Evolutionary conservation across 2,888 invertebrate genomes (phyloP), one percentile per base, ranked within the genome.

Genomic region (Chrysolina oricalcia): DNA sequence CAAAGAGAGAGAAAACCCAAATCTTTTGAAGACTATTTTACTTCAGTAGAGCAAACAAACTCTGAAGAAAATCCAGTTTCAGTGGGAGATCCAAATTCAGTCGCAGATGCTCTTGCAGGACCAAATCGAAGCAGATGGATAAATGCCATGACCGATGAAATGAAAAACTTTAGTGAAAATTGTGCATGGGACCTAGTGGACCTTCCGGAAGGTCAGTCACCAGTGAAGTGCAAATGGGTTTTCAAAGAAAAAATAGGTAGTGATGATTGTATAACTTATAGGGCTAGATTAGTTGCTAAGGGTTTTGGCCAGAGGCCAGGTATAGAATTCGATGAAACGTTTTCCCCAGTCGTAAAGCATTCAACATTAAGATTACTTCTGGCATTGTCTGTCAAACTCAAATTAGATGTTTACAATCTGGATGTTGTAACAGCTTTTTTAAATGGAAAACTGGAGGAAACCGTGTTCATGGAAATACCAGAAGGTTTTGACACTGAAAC

Each of bases 161-260:
- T 80, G 19, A 19, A 71, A 6, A 62, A 70, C 46, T 78, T 78
- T 53, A 65, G 74, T 70, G 76, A 78, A 69, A 80, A 80, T 74
- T 68, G 78, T n/a, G 74, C 80, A 17, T 80, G 81, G 80, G 73
- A 77, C 11, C 23, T 79, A 48, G 71, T 69, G 40, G 70, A 79
- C 43, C 40, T 50, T 19, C 75, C 80, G 40, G 59, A 70, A 41
- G 66, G 50, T 50, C 68, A 62, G 40, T 69, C 73, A 17, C 53
- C 76, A 62, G 81, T 81, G 62, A 41, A 78, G 50, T 78, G 79
- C 72, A 81, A 81, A 46, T 80, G 80, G 80, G 79, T 81, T 1
- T 81, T 81, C 23, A 81, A 76, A 69, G 67, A 48, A 46, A 81
- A 81, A 23, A n/a, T 67, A 10, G 67, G 74, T 72, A 66, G 72